Evolutionary conservation across 2,888 invertebrate genomes (phyloP), one percentile per base, ranked within the genome.

Genomic region (Emmelina monodactyla): DNA sequence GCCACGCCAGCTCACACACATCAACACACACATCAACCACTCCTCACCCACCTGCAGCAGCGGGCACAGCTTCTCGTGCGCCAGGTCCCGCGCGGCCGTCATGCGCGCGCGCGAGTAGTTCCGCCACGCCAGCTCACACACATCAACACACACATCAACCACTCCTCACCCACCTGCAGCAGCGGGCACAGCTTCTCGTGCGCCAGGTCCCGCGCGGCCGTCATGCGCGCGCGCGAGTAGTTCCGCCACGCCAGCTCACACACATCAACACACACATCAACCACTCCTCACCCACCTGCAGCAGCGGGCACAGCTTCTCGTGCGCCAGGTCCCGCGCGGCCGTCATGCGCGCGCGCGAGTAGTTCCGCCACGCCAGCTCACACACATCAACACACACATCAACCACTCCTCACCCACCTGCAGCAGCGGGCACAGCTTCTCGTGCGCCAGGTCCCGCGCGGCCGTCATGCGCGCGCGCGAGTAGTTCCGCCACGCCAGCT

Each of bases 251-350:
- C 29, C 44, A 99, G 84, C 58, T n/a, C n/a, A n/a, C n/a, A n/a
- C n/a, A n/a, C n/a, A n/a, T n/a, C n/a, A n/a, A n/a, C n/a, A n/a
- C n/a, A n/a, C n/a, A n/a, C n/a, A n/a, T n/a, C n/a, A n/a, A n/a
- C n/a, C n/a, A n/a, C n/a, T n/a, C n/a, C n/a, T n/a, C n/a, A n/a
- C n/a, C n/a, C n/a, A n/a, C n/a, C n/a, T n/a, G 82, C 34, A 97
- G 76, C 44, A 96, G 78, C 32, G 82, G 85, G 58, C 88, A 92
- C 9, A 98, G 83, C 68, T 97, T 97, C 65, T 97, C 97, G 67
- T 97, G 96, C n/a, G 97, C 97, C 49, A 90, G 88, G 65, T 97
- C 96, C 9, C 98, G 82, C 14, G 94, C 97, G 12, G 96, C 98
- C 38, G 93, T 93, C 97, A 98, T 97, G 45, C 93, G 84, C 50